Base-by-base conservation (phyloP, 2,888 invertebrate species). In the Euzetes globulus region DNA sequence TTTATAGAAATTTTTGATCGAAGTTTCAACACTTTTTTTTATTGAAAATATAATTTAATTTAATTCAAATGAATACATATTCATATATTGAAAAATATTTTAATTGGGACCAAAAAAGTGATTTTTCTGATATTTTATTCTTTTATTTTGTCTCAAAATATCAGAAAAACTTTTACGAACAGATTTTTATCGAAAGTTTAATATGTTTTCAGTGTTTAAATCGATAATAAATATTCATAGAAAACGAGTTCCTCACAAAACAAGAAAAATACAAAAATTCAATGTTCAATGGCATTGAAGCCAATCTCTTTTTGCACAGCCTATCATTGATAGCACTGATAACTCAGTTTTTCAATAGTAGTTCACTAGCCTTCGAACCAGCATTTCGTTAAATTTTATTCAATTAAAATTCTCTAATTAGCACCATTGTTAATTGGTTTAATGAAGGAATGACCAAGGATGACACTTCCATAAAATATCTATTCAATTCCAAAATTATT, bases 331-430 rank as follows among this genome's bases (percentile, higher is more conserved):
- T 65, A 65, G 2, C 22, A 19, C 22, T 19, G n/a, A 52, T 22
- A 60, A 27, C 27, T 22, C 27, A 9, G 3, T 22, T n/a, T 29
- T 7, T 45, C 68, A 68, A 45, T 47, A 47, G 25, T 25, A 70
- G 70, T 70, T 70, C 70, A 70, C 70, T 70, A 45, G 22, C 70
- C 70, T 70, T 70, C 70, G 45, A 22, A 37, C 22, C 29, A 3
- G 4, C 9, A 41, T 13, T 41, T 41, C 7, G 4, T 33, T 41
- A 41, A 41, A 9, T 41, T 13, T 9, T 13, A 41, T 41, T 41
- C 9, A 33, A 33, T 33, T 33, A 9, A 33, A 41, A 41, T 13
- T 41, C 13, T 41, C n/a, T n/a, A n/a, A n/a, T n/a, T n/a, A n/a
- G n/a, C n/a, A n/a, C n/a, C n/a, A n/a, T n/a, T n/a, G n/a, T n/a